Conservation (phyloP, 2,888 invertebrate genomes). For the Drosophila peninsularis region DNA sequence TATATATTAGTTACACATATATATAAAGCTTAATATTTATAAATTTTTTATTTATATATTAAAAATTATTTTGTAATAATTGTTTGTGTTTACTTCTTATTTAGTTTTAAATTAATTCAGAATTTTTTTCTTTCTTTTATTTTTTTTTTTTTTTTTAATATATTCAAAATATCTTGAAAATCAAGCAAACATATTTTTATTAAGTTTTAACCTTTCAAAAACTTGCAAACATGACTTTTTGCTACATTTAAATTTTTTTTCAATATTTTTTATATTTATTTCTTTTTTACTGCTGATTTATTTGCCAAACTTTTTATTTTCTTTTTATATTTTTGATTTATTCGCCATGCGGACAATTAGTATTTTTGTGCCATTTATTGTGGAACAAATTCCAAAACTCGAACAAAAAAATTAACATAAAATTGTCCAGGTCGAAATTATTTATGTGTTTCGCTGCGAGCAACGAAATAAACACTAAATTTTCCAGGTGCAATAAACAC, state of each 20-base stretch:
- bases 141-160: too few species aligned
- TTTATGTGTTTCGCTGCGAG: slow-evolving; percentile 43
- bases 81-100: too few species aligned
- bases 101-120: too few species aligned
- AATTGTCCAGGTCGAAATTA: slow-evolving; percentile 19
- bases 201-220: too few species aligned
- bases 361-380: slow-evolving; percentile 1
- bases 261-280: neutral
- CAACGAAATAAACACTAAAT: slow-evolving; percentile 31
- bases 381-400: slow-evolving; percentile 13
- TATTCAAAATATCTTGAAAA: too few species aligned
- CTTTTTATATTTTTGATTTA: neutral
- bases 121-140: too few species aligned
- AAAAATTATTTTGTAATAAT: too few species aligned
- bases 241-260: neutral
- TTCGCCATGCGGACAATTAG: neutral
- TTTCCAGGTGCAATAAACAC: slow-evolving; percentile 39
- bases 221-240: neutral
- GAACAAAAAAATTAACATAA: slow-evolving; percentile 40
- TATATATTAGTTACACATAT: too few species aligned
- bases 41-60: too few species aligned
- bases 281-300: neutral
- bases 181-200: too few species aligned
- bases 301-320: neutral
- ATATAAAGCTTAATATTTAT: too few species aligned